Conservation (phyloP, 2,113 vertebrate species). For the Probosciger aterrimus region DNA sequence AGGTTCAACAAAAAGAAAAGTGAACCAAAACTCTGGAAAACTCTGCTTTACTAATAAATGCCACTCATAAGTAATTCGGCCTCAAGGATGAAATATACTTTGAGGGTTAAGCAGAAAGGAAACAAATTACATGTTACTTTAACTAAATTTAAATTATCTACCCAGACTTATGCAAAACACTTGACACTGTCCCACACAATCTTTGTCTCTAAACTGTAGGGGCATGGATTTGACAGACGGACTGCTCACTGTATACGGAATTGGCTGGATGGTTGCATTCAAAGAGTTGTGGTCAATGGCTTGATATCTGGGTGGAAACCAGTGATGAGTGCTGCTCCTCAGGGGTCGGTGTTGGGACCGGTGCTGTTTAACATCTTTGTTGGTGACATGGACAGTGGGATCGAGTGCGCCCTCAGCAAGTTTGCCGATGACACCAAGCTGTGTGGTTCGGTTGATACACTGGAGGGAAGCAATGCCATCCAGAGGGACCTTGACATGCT, state of each 20-base stretch:
- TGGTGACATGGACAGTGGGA: neutral
- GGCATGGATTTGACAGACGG: neutral
- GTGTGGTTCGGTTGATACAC: neutral
- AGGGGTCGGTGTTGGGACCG: neutral
- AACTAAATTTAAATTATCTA: neutral
- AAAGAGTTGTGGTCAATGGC: neutral
- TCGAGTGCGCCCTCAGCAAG: neutral
- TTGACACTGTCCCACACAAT: neutral
- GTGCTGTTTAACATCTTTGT: neutral
- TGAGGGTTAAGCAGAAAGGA: conserved; percentile 40
- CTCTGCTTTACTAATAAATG: neutral
- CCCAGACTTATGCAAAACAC: neutral
- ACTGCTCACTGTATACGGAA: neutral
- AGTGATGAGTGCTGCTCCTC: neutral
- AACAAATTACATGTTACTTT: conserved; percentile 34
- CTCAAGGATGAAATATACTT: conserved; percentile 25
- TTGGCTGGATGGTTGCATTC: neutral
- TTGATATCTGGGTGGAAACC: neutral
- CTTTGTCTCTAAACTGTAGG: neutral
- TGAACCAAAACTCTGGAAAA: neutral
- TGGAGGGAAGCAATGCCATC: neutral
- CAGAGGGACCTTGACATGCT: neutral
- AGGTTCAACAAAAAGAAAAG: neutral
- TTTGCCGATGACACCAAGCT: neutral
- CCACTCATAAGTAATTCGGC: neutral